Conservation (phyloP, 2,113 vertebrate genomes). For the Pseudolaguvia tuberculata region DNA sequence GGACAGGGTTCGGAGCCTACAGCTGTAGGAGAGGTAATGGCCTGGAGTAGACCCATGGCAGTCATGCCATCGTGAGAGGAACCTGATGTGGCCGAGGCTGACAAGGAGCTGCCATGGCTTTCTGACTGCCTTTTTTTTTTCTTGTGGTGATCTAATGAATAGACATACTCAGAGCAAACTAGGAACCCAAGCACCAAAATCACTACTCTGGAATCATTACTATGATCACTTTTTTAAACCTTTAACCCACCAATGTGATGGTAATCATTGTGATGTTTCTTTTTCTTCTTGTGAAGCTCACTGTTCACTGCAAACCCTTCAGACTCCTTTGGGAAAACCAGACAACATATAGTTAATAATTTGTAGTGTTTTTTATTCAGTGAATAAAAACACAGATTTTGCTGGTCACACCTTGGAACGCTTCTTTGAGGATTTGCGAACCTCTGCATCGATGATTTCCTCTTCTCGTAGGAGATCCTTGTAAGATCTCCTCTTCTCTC, state of each 20-base stretch:
- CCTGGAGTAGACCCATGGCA: constrained; percentile 89
- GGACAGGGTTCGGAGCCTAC: constrained; percentile 76
- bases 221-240: background rate
- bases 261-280: constrained; percentile 82
- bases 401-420: constrained; percentile 58
- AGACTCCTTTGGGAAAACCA: constrained; percentile 68
- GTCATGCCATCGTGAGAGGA: constrained; percentile 76
- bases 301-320: constrained; percentile 75
- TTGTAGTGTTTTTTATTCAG: background rate
- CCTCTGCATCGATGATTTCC: constrained; percentile 72
- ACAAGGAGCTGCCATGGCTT: constrained; percentile 26
- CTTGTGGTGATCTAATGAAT: constrained; percentile 23
- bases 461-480: constrained; percentile 74
- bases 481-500: constrained; percentile 74
- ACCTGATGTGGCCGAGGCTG: constrained; percentile 7
- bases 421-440: constrained; percentile 69
- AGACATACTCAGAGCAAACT: background rate
- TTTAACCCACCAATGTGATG: constrained; percentile 69
- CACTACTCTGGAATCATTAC: background rate
- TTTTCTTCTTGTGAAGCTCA: constrained; percentile 90
- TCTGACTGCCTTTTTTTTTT: constrained; percentile 41
- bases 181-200: background rate
- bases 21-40: constrained; percentile 83
- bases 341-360: background rate
- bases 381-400: background rate